Base-by-base conservation (phyloP, 2,888 invertebrate species). In the Ectobius pallidus region DNA sequence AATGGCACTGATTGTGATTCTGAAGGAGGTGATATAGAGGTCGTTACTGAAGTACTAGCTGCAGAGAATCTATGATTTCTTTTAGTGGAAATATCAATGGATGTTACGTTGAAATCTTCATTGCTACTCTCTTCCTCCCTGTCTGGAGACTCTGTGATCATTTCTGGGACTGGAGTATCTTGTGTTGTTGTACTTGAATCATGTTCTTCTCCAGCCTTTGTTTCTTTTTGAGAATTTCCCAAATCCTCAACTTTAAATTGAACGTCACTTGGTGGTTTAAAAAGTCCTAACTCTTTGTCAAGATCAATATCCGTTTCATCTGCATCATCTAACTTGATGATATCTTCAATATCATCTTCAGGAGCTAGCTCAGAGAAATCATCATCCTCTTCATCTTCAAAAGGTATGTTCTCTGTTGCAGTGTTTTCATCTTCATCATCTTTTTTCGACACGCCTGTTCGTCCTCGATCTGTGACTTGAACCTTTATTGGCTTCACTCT, bases 301-400 rank as follows among this genome's bases (percentile, higher is more conserved):
- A 30, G 32, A 30, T 30, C 58, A 14, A 58, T 30, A n/a, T 58
- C 32, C 11, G 1, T 7, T n/a, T 22, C 27, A 16, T 58, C 30
- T 27, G 1, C 6, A 30, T 58, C n/a, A n/a, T n/a, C 27, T 6
- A 16, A n/a, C 1, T 58, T 58, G 2, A 30, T 25, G 27, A n/a
- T 3, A 16, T 3, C n/a, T 30, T 58, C 58, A n/a, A 30, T 58
- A 18, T 16, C 30, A 58, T 46, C 65, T 25, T 25, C 65, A 46
- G 27, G 44, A 25, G 44, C 44, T 27, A 46, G 65, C n/a, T 58
- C 58, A 25, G 25, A 30, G 30, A 58, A 58, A n/a, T n/a, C 58
- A 52, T 52, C 52, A 39, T 39, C 39, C 7, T 39, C 65, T 27
- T 22, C 42, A 22, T 65, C 65, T 34, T 65, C 65, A 44, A 27